Evolutionary conservation across 1,140 invertebrate genomes (phyloP).

Genomic region (Drosophila sp.): DNA sequence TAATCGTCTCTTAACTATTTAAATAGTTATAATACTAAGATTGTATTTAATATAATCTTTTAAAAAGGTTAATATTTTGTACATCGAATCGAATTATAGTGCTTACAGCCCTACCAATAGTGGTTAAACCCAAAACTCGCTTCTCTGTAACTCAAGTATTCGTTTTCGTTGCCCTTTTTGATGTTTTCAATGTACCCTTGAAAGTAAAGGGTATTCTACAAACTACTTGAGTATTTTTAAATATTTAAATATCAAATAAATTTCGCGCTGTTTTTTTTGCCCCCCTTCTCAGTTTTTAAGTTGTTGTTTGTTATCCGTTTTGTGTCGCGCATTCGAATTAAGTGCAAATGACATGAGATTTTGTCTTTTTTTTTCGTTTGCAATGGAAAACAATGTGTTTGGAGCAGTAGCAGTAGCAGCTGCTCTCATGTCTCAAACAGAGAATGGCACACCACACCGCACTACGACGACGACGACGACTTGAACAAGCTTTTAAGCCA

Average conservation of each 20-base stretch:
- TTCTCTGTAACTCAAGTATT: too few species aligned
- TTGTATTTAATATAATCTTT: too few species aligned
- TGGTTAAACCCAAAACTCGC: too few species aligned
- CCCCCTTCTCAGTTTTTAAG: too few species aligned
- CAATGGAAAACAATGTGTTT: slow-evolving; percentile 46
- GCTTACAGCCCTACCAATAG: too few species aligned
- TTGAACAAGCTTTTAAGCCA: slow-evolving; percentile 76
- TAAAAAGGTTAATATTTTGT: too few species aligned
- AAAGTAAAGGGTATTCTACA: neutral
- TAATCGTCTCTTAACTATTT: too few species aligned
- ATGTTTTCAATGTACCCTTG: too few species aligned
- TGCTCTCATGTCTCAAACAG: slow-evolving; percentile 11
- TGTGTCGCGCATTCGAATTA: slow-evolving; percentile 83
- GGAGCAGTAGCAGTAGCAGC: slow-evolving; percentile 25
- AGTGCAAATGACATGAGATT: slow-evolving; percentile 83
- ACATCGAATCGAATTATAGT: too few species aligned
- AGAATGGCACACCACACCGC: neutral
- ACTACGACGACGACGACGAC: slow-evolving; percentile 12
- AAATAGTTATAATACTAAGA: too few species aligned
- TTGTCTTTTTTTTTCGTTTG: slow-evolving; percentile 16
- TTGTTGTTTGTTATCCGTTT: slow-evolving; percentile 46
- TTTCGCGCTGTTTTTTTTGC: slow-evolving; percentile 19
- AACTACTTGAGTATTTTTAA: neutral
- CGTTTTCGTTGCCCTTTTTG: too few species aligned
- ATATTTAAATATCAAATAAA: slow-evolving; percentile 18